Conservation (phyloP, 2,797 vertebrate genomes). For the Mormyrops attenuatus region DNA sequence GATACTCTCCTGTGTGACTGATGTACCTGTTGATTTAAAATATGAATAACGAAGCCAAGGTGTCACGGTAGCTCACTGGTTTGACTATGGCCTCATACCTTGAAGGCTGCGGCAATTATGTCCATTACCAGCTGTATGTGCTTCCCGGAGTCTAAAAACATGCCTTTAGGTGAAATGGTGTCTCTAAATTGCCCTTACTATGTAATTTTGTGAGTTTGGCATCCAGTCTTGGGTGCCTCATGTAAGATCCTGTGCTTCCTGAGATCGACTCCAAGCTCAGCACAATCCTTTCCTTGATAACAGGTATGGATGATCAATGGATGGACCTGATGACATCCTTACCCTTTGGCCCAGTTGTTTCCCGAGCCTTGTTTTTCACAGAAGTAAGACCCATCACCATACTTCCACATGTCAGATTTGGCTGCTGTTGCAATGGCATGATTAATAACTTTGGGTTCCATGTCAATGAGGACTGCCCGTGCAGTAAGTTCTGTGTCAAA, state of each 20-base stretch:
- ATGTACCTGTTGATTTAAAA: background rate
- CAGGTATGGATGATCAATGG: background rate
- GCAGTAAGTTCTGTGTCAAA: slow-evolving; percentile 63
- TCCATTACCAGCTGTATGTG: background rate
- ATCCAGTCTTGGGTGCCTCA: background rate
- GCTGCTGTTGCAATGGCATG: slow-evolving; percentile 69
- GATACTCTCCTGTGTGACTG: background rate
- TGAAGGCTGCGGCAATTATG: background rate
- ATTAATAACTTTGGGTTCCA: slow-evolving; percentile 93
- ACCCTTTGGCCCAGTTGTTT: slow-evolving; percentile 99
- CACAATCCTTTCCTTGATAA: background rate
- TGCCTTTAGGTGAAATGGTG: background rate
- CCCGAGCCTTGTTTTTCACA: slow-evolving; percentile 93
- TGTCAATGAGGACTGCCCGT: slow-evolving; percentile 85
- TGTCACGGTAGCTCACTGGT: background rate
- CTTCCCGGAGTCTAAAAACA: background rate
- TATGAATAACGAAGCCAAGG: background rate
- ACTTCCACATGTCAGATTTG: slow-evolving; percentile 76
- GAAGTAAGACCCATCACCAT: slow-evolving; percentile 68
- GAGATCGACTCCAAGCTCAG: background rate
- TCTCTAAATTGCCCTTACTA: background rate
- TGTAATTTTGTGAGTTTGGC: background rate
- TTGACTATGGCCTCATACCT: background rate
- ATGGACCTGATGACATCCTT: slow-evolving; percentile 34
- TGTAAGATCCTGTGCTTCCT: background rate